These are phyloP conservation scores for Tauraco erythrolophus DNA, from an alignment of 2,113 vertebrate genomes.

Conservation along the genomic window DNA sequence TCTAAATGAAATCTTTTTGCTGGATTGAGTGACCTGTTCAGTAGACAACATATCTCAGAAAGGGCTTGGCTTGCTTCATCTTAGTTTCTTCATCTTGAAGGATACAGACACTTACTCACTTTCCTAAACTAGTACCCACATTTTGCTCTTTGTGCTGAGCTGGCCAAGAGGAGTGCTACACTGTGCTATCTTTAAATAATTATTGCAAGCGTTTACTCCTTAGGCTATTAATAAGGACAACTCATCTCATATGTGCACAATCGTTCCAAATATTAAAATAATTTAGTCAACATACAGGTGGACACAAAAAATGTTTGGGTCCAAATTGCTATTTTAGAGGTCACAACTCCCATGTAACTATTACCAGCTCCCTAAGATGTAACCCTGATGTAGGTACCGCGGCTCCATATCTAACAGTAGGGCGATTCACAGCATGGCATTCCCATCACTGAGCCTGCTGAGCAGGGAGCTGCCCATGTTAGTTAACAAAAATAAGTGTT, in stretches of 20 bases:
- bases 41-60: not conserved
- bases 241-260: not conserved
- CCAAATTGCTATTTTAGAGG: not conserved
- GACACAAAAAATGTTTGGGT: not conserved
- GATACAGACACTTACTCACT: accelerated
- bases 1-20: not conserved
- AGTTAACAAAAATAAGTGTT: not conserved
- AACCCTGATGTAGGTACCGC: not conserved
- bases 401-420: accelerated
- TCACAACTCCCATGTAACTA: not conserved
- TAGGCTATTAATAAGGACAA: not conserved
- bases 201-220: not conserved
- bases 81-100: not conserved
- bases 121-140: not conserved
- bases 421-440: not conserved
- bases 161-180: not conserved
- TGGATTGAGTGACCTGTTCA: not conserved
- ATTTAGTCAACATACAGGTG: not conserved
- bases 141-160: not conserved
- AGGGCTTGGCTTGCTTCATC: not conserved
- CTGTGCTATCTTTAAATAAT: not conserved
- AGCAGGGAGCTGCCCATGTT: not conserved
- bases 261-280: not conserved
- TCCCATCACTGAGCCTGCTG: not conserved
- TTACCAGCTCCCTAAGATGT: not conserved